Conservation (phyloP, 92 coral and sea anemone species). For the Muricea muricata region DNA sequence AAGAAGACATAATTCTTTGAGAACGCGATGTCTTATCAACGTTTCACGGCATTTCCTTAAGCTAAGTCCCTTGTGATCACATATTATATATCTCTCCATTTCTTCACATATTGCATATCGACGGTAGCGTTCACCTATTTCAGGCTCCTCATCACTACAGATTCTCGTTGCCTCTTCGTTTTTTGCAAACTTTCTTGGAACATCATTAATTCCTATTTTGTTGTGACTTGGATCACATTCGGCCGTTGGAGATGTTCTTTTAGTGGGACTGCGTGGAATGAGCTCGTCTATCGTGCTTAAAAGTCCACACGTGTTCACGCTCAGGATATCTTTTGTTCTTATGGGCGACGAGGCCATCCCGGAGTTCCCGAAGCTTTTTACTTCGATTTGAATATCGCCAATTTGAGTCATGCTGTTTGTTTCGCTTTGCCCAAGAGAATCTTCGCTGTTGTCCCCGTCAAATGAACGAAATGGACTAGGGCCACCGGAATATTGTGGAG, state of each 20-base stretch:
- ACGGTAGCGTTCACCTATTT: slow-evolving; percentile 43
- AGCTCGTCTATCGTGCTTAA: slow-evolving; percentile 35
- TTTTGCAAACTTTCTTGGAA: slow-evolving; percentile 28
- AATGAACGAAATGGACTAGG: slow-evolving; percentile 21
- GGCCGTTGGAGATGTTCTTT: slow-evolving; percentile 34
- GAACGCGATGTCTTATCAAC: slow-evolving; percentile 66
- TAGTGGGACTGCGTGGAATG: slow-evolving; percentile 43
- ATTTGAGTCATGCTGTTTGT: not conserved
- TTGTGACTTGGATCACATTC: slow-evolving; percentile 14
- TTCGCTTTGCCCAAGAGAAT: not conserved
- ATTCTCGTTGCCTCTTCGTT: slow-evolving; percentile 17
- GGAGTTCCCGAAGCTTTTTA: not conserved
- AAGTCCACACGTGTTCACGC: slow-evolving; percentile 1
- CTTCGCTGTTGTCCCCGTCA: not conserved
- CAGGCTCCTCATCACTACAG: slow-evolving; percentile 14
- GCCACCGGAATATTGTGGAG: not conserved
- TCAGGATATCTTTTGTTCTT: not conserved
- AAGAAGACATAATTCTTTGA: slow-evolving; percentile 73
- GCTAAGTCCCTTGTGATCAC: slow-evolving; percentile 68
- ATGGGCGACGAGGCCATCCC: not conserved
- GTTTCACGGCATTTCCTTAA: slow-evolving; percentile 75
- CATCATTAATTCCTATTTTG: slow-evolving; percentile 1
- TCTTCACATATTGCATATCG: slow-evolving; percentile 89
- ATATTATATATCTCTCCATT: slow-evolving; percentile 69
- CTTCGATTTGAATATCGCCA: slow-evolving; percentile 21